phyloP scores from a whole-genome alignment of 2,888 invertebrate species.

The Meteorus cinctellus region DNA sequence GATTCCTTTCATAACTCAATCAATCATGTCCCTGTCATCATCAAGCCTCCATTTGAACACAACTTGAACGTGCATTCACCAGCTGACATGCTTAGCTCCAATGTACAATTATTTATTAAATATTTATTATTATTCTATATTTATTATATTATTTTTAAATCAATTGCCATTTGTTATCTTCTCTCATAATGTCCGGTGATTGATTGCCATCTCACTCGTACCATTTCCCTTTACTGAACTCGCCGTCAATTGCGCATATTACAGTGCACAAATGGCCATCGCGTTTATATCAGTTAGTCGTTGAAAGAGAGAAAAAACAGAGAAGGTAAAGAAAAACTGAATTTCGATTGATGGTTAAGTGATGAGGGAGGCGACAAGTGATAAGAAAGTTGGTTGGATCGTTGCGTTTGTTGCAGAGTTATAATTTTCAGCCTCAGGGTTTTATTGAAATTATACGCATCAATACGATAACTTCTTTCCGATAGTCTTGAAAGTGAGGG shows the following conservation, averaged over 20 bases:
- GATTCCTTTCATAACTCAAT: constrained; percentile 26
- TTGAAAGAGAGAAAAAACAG: constrained; percentile 38
- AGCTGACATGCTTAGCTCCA: constrained; percentile 22
- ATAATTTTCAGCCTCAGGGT: constrained; percentile 9
- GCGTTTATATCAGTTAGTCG: constrained; percentile 29
- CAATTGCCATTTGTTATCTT: constrained; percentile 51
- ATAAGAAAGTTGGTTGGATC: constrained; percentile 24
- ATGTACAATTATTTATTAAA: constrained; percentile 13
- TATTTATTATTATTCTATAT: constrained; percentile 15
- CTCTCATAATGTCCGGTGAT: constrained; percentile 47
- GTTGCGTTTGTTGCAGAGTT: constrained; percentile 6
- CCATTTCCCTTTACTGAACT: constrained; percentile 43
- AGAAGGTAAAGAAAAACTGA: constrained; percentile 24
- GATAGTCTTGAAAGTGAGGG: background rate
- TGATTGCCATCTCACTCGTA: background rate
- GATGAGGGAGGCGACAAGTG: constrained; percentile 25
- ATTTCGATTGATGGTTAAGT: constrained; percentile 21
- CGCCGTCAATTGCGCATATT: constrained; percentile 46
- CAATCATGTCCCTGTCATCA: constrained; percentile 21
- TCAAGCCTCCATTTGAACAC: constrained; percentile 36
- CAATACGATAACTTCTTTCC: constrained; percentile 12
- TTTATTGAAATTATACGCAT: constrained; percentile 31
- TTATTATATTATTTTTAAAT: constrained; percentile 12
- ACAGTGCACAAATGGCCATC: constrained; percentile 22
- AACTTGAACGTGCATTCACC: constrained; percentile 33